phyloP scores from a whole-genome alignment of 2,888 invertebrate genomes.

The Acutogordius australiensis region DNA sequence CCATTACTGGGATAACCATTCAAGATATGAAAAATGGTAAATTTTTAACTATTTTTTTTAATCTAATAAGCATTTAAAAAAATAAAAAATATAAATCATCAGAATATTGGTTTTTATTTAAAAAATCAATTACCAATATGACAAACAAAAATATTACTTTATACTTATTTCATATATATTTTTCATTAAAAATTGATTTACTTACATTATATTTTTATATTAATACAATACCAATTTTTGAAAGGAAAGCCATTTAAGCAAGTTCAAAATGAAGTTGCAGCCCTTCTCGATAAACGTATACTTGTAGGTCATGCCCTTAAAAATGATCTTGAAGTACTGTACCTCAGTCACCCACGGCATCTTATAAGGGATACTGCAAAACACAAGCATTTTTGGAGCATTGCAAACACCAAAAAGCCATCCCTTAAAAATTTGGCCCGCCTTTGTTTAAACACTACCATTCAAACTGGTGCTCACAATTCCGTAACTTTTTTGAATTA shows the following conservation, averaged over 20 bases:
- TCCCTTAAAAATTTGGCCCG: slow-evolving; percentile 44
- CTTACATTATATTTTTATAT: no score
- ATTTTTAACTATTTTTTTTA: no score
- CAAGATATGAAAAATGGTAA: slow-evolving; percentile 23
- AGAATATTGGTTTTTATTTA: no score
- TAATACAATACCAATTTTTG: no score
- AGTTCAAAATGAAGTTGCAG: slow-evolving; percentile 49
- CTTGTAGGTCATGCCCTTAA: slow-evolving; percentile 57
- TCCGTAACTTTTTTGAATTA: slow-evolving; percentile 29
- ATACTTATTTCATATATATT: no score
- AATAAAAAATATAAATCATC: no score
- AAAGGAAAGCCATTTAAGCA: slow-evolving; percentile 26
- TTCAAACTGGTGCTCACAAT: slow-evolving; percentile 53
- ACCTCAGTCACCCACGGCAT: slow-evolving; percentile 43
- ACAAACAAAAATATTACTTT: no score
- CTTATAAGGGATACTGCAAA: slow-evolving; percentile 43
- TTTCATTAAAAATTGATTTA: no score
- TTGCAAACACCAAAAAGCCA: slow-evolving; percentile 42
- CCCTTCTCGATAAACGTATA: slow-evolving; percentile 39
- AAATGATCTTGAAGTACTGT: slow-evolving; percentile 50
- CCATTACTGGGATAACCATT: slow-evolving; percentile 50
- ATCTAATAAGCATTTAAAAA: no score
- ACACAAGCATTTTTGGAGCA: slow-evolving; percentile 42
- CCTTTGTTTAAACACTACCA: slow-evolving; percentile 35
- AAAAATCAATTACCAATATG: no score